Evolutionary conservation across 2,113 vertebrate species (phyloP).

Genomic region (Emydocephalus ijimae): DNA sequence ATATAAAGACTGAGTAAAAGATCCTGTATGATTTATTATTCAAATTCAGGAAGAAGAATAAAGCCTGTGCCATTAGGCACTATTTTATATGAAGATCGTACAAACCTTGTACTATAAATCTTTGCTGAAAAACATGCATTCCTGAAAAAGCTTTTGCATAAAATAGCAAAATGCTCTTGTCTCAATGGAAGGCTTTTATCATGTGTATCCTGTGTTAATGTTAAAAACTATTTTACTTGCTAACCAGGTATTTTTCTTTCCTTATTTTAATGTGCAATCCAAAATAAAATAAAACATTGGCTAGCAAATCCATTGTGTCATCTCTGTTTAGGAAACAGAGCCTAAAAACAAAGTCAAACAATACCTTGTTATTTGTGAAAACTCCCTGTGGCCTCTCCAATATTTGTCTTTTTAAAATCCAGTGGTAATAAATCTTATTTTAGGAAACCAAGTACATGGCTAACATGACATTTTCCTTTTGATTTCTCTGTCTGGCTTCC

Average conservation of each 20-base stretch:
- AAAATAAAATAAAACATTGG: not conserved
- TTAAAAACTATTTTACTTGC: not conserved
- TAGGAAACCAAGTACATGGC: conserved; percentile 26
- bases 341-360: not conserved
- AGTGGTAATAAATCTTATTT: not conserved
- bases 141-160: not conserved
- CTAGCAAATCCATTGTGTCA: not conserved
- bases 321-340: not conserved
- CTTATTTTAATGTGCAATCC: not conserved
- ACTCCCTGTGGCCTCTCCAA: not conserved
- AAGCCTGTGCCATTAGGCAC: not conserved
- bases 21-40: not conserved
- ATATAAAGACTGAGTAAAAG: not conserved
- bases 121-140: not conserved
- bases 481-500: conserved; percentile 6
- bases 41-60: not conserved
- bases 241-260: not conserved
- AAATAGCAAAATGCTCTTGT: not conserved
- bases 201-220: not conserved
- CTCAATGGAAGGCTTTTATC: not conserved
- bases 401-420: not conserved
- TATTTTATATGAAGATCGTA: not conserved
- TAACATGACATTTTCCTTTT: not conserved
- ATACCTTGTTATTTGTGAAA: not conserved
- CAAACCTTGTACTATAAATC: not conserved